Conservation (phyloP, 2,888 invertebrate genomes). For the Microctonus hyperodae region DNA sequence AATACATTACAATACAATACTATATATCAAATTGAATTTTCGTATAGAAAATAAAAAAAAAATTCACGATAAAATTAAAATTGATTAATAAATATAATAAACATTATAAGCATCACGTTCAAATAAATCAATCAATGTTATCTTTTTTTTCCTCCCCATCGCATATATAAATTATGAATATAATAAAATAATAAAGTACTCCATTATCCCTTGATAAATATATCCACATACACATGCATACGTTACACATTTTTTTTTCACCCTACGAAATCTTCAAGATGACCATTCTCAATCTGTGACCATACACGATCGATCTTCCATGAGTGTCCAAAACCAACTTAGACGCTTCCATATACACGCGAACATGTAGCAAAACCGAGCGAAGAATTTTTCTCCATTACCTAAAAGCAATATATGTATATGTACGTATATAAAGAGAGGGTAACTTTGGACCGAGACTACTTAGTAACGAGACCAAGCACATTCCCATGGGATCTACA, state of each 20-base stretch:
- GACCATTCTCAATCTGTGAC: slow-evolving; percentile 22
- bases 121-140: background rate
- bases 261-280: slow-evolving; percentile 6
- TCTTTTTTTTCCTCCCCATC: background rate
- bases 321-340: slow-evolving; percentile 24
- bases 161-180: background rate
- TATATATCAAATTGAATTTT: background rate
- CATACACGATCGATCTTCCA: slow-evolving; percentile 38
- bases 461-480: slow-evolving; percentile 42
- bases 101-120: background rate
- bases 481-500: slow-evolving; percentile 47
- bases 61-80: background rate
- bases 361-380: slow-evolving; percentile 12
- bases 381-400: slow-evolving; percentile 50
- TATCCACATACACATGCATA: no score
- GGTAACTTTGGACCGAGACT: slow-evolving; percentile 13
- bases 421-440: slow-evolving; percentile 6
- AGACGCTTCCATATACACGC: slow-evolving; percentile 12
- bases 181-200: background rate
- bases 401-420: slow-evolving; percentile 25
- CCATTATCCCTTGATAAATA: slow-evolving; percentile 1
- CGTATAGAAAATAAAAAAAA: no score
- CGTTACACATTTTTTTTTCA: background rate
- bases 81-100: background rate
- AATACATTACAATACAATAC: background rate